phyloP scores from a whole-genome alignment of 2,888 invertebrate species.

The Flexamia atlantica region DNA sequence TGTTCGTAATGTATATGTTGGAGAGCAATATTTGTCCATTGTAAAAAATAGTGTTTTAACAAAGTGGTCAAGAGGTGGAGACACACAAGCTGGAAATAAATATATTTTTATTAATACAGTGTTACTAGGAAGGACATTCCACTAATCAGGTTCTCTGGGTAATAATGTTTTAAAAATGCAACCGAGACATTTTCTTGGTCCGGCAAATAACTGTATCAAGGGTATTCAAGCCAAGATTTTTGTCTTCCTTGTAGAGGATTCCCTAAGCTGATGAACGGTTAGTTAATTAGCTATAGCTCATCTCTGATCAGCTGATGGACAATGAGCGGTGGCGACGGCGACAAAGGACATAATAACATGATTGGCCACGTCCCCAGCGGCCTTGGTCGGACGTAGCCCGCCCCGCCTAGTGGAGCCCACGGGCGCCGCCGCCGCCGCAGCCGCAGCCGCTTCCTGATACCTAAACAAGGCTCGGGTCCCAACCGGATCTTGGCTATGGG shows the following conservation, averaged over 20 bases:
- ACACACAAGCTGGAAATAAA: no score
- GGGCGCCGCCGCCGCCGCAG: neutral
- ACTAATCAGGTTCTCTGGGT: no score
- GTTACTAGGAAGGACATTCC: no score
- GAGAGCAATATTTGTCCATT: no score
- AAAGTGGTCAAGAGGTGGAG: no score
- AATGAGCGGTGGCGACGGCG: neutral
- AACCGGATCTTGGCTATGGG: neutral
- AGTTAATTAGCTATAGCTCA: constrained; percentile 8
- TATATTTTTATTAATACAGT: no score
- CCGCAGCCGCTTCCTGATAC: constrained; percentile 5
- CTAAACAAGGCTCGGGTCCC: neutral
- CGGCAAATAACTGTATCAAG: no score
- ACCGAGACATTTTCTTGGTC: no score
- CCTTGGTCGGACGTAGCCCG: neutral
- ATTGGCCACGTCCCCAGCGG: constrained; percentile 8
- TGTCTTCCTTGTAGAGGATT: neutral
- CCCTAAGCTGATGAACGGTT: neutral
- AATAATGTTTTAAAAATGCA: no score
- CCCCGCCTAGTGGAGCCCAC: neutral
- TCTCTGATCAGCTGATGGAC: neutral
- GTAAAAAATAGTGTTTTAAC: no score
- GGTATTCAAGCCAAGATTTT: neutral
- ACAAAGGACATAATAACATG: constrained; percentile 13
- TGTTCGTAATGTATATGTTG: no score